Evolutionary conservation across 2,797 vertebrate genomes (phyloP), one percentile per base, ranked within the genome.

Genomic region (Pterois miles): DNA sequence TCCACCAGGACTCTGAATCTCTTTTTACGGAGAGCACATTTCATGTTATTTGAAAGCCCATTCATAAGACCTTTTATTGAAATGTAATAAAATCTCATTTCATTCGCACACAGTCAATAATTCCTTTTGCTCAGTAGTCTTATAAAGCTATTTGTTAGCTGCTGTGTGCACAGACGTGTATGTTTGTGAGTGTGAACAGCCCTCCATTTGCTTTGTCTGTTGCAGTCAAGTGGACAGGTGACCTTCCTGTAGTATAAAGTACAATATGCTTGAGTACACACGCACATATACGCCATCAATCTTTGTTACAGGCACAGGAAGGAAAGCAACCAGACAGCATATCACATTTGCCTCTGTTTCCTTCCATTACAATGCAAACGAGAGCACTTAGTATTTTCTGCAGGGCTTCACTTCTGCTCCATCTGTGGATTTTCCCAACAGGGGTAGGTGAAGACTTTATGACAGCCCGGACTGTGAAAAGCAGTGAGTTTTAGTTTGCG

Each of bases 181-280:
- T 71, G 46, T 66, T 25, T 78, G 62, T 65, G 54, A 64, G 25
- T 25, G 67, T n/a, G 20, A 50, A 48, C n/a, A 43, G 31, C 40
- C 27, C 52, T 81, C 64, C 27, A 13, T 71, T 80, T 71, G 78
- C 50, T 58, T 54, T 13, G 33, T 54, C 58, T 67, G 59, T 60
- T 52, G 57, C 78, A 84, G 63, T 76, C 71, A 82, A 76, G 65
- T 79, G 87, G 86, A 84, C 76, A 75, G 81, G 79, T 87, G 91
- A 91, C 84, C 89, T 90, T 91, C 86, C 69, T 52, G 71, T 53
- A n/a, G 65, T 66, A 81, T 57, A 56, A 76, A 52, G 73, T 63
- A 77, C 76, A 86, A 80, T 63, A 58, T 75, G 71, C 27, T 65
- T 11, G 34, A 82, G 73, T 43, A 50, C 23, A 57, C 72, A 10